phyloP scores from a whole-genome alignment of 2,797 vertebrate genomes.

The Takifugu rubripes region DNA sequence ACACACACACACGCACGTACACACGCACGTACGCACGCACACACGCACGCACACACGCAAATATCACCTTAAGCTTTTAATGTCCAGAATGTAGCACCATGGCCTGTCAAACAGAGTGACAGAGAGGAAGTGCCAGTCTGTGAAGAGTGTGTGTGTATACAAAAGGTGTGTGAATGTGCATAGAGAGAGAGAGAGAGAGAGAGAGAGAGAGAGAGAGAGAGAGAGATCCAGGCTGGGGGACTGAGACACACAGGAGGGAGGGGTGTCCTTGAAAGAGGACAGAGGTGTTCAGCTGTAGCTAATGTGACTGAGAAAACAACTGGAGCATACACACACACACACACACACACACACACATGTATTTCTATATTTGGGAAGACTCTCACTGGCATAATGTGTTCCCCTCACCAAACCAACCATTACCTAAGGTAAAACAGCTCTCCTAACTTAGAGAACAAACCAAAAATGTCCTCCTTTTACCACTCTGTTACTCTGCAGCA shows the following conservation, averaged over 20 bases:
- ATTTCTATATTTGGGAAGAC: no score
- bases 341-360: slow-evolving; percentile 24
- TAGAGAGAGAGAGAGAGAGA: neutral
- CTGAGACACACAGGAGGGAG: slow-evolving; percentile 52
- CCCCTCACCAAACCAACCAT: no score
- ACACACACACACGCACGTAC: slow-evolving; percentile 4
- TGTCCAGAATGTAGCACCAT: slow-evolving; percentile 66
- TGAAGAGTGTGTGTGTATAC: slow-evolving; percentile 5
- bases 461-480: neutral
- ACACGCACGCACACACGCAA: slow-evolving; percentile 9
- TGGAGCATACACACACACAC: slow-evolving; percentile 41
- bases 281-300: slow-evolving; percentile 77
- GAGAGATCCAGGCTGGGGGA: slow-evolving; percentile 44
- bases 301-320: slow-evolving; percentile 71
- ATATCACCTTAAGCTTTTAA: slow-evolving; percentile 67
- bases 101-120: slow-evolving; percentile 57
- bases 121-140: slow-evolving; percentile 28
- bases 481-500: slow-evolving; percentile 23
- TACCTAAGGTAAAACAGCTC: neutral
- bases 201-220: slow-evolving; percentile 2
- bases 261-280: slow-evolving; percentile 76
- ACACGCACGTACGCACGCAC: slow-evolving; percentile 7
- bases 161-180: neutral
- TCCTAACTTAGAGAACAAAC: no score
- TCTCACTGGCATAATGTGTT: no score